Evolutionary conservation across 2,113 vertebrate genomes (phyloP), one percentile per base, ranked within the genome.

Genomic region (Amphiprion ocellaris): DNA sequence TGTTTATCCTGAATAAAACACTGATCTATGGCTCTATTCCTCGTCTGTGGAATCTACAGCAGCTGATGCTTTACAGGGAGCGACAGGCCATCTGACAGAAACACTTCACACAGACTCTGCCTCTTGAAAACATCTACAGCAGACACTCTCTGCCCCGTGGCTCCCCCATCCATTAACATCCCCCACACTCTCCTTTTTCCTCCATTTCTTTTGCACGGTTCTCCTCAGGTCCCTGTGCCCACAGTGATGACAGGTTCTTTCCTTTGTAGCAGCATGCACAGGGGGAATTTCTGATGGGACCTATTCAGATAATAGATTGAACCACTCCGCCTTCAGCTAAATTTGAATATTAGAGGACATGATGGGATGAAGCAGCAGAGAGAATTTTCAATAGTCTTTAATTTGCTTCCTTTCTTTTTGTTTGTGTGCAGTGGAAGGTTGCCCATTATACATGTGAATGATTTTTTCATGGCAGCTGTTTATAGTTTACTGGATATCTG

Each of bases 21-120:
- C 21, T 3, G 37, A 4, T 50, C 17, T 33, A 33, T 50, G 21
- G 15, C 24, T 10, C 68, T 24, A 15, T 26, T 56, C 46, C 5
- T 24, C 0, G 6, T 37, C 7, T 46, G 3, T 44, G 33, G 15
- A 14, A 68, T 81, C 50, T 23, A 79, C 77, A 83, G 85, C 77
- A 83, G 81, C 33, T 59, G 52, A 62, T 5, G 72, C 60, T 72
- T 89, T 76, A 90, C 11, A 8, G 26, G 55, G n/a, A 59, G 72
- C 24, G 47, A 61, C 71, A 83, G 53, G 50, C 64, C 59, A 19
- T 74, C 16, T 26, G 72, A 79, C 46, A 53, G 21, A 69, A 70
- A 69, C 56, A 24, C 49, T 52, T 69, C 66, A 79, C 61, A 49
- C 64, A 49, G 16, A 64, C 47, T 2, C 24, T 26, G 54, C 52